phyloP scores from a whole-genome alignment of 2,888 invertebrate species.

The Leptinotarsa peninsularis region DNA sequence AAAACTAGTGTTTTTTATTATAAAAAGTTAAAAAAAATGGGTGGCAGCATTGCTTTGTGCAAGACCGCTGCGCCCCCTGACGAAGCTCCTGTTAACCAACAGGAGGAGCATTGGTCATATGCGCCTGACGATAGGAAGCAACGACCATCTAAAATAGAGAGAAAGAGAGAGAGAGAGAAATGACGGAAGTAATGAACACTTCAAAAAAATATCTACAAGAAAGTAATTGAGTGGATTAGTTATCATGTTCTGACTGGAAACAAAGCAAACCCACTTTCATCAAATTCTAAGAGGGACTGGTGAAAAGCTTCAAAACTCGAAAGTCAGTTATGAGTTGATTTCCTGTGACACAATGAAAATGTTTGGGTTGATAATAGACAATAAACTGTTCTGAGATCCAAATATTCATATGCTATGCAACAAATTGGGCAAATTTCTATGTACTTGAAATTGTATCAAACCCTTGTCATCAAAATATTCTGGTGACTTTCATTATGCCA shows the following conservation, averaged over 20 bases:
- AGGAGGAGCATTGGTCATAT: too few relatives aligned
- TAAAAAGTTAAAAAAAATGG: too few relatives aligned
- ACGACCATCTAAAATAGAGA: too few relatives aligned
- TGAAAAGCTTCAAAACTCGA: neutral
- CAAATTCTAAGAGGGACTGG: neutral
- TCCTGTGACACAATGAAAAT: neutral
- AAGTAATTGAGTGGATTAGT: neutral
- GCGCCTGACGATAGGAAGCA: too few relatives aligned
- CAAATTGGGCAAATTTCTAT: neutral
- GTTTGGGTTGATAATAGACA: neutral
- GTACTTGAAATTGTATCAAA: too few relatives aligned
- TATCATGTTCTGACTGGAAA: neutral
- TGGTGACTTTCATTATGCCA: too few relatives aligned
- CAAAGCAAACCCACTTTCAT: neutral
- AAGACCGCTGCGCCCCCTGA: too few relatives aligned
- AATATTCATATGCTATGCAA: neutral
- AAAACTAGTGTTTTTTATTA: too few relatives aligned
- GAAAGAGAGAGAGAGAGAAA: neutral
- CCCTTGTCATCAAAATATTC: too few relatives aligned
- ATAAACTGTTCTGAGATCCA: neutral
- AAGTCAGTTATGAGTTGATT: neutral
- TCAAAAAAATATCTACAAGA: neutral
- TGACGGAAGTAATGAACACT: neutral
- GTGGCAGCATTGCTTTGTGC: too few relatives aligned
- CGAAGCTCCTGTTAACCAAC: too few relatives aligned